phyloP scores from a whole-genome alignment of 2,888 invertebrate genomes.

The Trichogramma evanescens region DNA sequence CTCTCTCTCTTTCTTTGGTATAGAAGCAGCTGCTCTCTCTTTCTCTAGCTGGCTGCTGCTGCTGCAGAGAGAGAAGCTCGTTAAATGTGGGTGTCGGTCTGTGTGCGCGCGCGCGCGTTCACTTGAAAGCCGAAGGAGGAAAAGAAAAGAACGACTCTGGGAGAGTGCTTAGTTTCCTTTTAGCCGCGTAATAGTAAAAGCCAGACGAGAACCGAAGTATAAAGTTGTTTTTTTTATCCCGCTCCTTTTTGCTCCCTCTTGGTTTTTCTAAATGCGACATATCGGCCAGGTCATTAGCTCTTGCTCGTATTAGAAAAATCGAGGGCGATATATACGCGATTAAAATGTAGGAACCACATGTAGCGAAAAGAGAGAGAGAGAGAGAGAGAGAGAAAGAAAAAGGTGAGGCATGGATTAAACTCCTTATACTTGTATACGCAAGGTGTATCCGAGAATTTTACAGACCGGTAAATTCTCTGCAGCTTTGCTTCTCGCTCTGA shows the following conservation, averaged over 20 bases:
- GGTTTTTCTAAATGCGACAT: neutral
- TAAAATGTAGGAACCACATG: neutral
- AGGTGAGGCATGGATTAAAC: neutral
- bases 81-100: neutral
- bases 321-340: neutral
- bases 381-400: neutral
- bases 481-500: too few relatives aligned
- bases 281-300: too few relatives aligned
- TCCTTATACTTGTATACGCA: neutral
- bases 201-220: too few relatives aligned
- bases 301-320: too few relatives aligned
- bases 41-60: neutral
- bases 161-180: too few relatives aligned
- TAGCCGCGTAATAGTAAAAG: too few relatives aligned
- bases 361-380: neutral
- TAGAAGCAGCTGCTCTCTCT: neutral
- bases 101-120: too few relatives aligned
- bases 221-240: neutral
- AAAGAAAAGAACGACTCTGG: too few relatives aligned
- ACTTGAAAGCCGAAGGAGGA: too few relatives aligned
- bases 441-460: too few relatives aligned
- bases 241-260: neutral
- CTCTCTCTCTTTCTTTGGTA: conserved; percentile 2
- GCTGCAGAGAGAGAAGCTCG: neutral
- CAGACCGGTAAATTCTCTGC: too few relatives aligned